A percentile compares a stretch with the other conserved stretches of the same genome.
These are phyloP conservation scores for Lethenteron camtschaticum DNA, from an alignment of 2,113 vertebrate genomes.

Conservation along the genomic window DNA sequence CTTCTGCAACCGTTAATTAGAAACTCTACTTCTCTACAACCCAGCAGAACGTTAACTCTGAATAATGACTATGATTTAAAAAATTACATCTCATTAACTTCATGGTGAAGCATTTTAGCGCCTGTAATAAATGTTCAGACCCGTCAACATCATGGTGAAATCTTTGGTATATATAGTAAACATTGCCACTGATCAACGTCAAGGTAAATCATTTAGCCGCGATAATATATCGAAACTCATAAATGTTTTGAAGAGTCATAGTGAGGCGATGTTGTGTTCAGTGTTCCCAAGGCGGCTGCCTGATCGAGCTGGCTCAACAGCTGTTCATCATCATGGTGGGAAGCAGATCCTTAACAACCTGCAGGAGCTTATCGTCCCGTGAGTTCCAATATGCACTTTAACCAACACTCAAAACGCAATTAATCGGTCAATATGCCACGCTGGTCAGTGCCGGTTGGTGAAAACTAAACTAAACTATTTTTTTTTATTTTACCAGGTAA, in stretches of 20 bases:
- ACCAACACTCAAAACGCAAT: no score
- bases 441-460: no score
- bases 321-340: conserved; percentile 47
- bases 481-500: no score
- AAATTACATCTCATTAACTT: neutral
- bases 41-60: no score
- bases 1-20: no score
- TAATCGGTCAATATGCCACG: no score
- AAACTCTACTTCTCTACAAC: no score
- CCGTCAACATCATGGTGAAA: neutral
- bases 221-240: no score
- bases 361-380: conserved; percentile 38
- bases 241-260: no score
- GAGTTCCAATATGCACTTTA: conserved; percentile 10
- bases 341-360: conserved; percentile 38
- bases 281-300: conserved; percentile 33
- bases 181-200: neutral
- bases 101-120: conserved; percentile 10
- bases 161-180: neutral
- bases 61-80: no score
- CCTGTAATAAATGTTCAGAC: neutral
- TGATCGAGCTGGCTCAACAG: conserved; percentile 34
- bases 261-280: conserved; percentile 10
- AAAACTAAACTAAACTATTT: no score
- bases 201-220: neutral